Evolutionary conservation across 2,888 invertebrate species (phyloP), one percentile per base, ranked within the genome.

Genomic region (Mermis nigrescens): DNA sequence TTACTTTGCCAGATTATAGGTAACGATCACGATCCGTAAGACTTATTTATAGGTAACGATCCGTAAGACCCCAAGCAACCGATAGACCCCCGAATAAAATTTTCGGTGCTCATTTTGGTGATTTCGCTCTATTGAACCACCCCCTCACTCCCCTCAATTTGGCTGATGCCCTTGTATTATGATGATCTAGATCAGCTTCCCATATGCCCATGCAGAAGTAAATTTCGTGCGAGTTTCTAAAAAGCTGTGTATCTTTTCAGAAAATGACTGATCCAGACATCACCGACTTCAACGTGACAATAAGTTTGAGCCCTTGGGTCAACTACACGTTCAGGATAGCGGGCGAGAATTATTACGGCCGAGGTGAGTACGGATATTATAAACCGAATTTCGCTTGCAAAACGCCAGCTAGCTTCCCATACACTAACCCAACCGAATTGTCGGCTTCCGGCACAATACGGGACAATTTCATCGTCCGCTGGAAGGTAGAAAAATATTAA

Each of bases 311-410:
- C 55, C 92, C 94, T 0, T 94, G 89, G 87, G 84, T 90, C 2
- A 92, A 92, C 76, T 95, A 92, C 73, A 92, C 91, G 0, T 95
- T 91, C 81, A 80, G 87, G 62, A 87, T 91, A 29, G 81, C 85
- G 46, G 94, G 95, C 0, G 81, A 81, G 74, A 98, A 98, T 75
- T 86, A 85, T 76, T 86, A 94, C 67, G 95, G 95, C 0, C 80
- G 82, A 2, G 90, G 92, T 1, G 73, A 80, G 24, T 87, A 91
- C 0, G 92, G 91, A n/a, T 73, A 78, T 0, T 22, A 7, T 48
- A 86, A 46, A 19, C 3, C 63, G 60, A 19, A 61, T 67, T 12
- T 24, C 48, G 32, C 63, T 46, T 95, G 94, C 74, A 82, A 82
- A 57, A 92, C 92, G 0, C 82, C 83, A 67, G 82, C 84, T 28